These are phyloP conservation scores for Parapsyche elsis DNA, from an alignment of 1,140 invertebrate species.

Conservation along the genomic window DNA sequence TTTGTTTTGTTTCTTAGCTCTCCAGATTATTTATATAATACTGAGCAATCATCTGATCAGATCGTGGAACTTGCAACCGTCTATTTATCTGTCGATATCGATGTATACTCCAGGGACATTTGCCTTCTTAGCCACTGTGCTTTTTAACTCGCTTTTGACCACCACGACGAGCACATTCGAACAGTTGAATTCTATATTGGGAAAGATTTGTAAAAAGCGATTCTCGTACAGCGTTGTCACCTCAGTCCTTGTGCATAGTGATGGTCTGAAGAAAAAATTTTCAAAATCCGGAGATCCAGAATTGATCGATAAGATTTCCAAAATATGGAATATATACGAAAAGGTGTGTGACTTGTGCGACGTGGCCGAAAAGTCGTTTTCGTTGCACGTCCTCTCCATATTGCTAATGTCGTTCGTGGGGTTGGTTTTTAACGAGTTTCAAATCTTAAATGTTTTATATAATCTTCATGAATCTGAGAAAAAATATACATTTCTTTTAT, in stretches of 20 bases:
- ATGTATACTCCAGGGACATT: conserved; percentile 1
- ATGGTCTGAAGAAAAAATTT: too few relatives aligned
- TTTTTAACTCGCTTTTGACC: too few relatives aligned
- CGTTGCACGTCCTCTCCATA: neutral
- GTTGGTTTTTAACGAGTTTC: conserved; percentile 34
- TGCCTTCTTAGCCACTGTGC: too few relatives aligned
- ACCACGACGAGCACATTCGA: too few relatives aligned
- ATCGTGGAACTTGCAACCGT: neutral
- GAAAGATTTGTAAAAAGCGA: neutral
- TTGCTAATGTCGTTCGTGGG: neutral
- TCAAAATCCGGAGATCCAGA: neutral
- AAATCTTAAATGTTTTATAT: neutral
- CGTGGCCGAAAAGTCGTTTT: neutral
- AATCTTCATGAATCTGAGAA: neutral
- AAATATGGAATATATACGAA: conserved; percentile 31
- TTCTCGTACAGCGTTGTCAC: neutral
- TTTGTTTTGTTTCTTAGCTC: neutral
- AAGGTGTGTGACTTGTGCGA: conserved; percentile 11
- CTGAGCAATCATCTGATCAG: neutral
- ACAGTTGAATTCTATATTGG: neutral
- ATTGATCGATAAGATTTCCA: neutral
- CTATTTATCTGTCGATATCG: neutral
- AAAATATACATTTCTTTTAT: neutral
- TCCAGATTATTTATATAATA: conserved; percentile 1
- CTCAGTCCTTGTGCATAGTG: too few relatives aligned